Evolutionary conservation across 2,113 vertebrate species (phyloP).

Genomic region (Entomyzon cyanotis): DNA sequence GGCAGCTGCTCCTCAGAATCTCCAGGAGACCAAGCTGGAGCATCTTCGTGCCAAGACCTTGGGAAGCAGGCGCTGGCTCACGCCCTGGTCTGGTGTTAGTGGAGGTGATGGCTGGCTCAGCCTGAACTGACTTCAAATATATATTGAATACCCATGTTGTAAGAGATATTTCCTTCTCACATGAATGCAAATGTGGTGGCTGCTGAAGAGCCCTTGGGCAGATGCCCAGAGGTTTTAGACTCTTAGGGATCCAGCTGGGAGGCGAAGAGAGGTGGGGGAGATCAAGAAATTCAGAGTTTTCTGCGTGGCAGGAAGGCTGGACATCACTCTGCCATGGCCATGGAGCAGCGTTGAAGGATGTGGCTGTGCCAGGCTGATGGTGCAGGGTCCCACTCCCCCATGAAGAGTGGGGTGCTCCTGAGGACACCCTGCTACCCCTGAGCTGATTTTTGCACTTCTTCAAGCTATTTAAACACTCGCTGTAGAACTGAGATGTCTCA

Average conservation of each 20-base stretch:
- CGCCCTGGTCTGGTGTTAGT: background rate
- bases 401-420: background rate
- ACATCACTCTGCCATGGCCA: background rate
- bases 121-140: constrained; percentile 70
- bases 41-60: background rate
- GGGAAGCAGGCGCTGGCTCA: background rate
- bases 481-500: constrained; percentile 56
- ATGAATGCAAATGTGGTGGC: constrained; percentile 13
- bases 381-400: accelerated
- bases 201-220: background rate
- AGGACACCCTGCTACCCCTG: background rate
- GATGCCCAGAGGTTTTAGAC: background rate
- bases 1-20: background rate
- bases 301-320: background rate
- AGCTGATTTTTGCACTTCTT: constrained; percentile 43
- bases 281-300: background rate
- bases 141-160: constrained; percentile 66
- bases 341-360: background rate
- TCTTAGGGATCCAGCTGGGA: background rate
- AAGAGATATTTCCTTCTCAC: constrained; percentile 53
- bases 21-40: background rate
- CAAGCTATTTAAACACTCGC: background rate
- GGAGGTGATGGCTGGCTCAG: constrained; percentile 22
- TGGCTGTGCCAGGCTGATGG: background rate
- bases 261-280: background rate